Base-by-base conservation (phyloP, 2,797 vertebrate species). In the Enteromius radiatus region DNA sequence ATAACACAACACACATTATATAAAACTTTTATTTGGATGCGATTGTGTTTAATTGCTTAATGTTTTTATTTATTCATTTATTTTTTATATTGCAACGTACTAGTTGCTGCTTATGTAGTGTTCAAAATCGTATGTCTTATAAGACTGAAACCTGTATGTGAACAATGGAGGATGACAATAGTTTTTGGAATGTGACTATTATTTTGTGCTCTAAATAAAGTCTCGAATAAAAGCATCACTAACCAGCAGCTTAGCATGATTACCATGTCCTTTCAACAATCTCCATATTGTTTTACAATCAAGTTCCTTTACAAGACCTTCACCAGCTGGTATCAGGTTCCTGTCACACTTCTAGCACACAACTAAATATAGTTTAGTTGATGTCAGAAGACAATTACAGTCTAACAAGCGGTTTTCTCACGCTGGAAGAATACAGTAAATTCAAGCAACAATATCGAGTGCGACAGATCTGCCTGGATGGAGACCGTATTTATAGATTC, bases 401-500 rank as follows among this genome's bases (percentile, higher is more conserved):
- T 52, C 63, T 52, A 52, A 67, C 31, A 68, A 49, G 63, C 15
- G 3, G 31, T 52, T 78, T 67, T 54, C 14, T 78, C 76, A 54
- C 19, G 76, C 31, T 78, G 76, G 8, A 68, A 67, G 45, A 54
- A 78, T 67, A 78, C 5, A 41, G 52, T 54, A 26, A 41, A 68
- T 78, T 38, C 14, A 6, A 26, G 45, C 14, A 67, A 19, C 9
- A 28, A 41, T 68, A 68, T 1, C 26, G 15, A 68, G 92, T 91
- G 84, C 88, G 86, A 86, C 89, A 90, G 87, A 92, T 90, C 91
- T 91, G 86, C 90, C 83, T 89, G 92, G 92, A 91, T 91, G 92
- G 89, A 93, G 92, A 93, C 93, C 93, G 93, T 89, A 93, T 92
- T 93, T 90, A 71, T 59, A 93, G 92, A 92, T 93, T 93, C 88